Percentiles rank a stretch among this genome's conserved stretches.
These are phyloP conservation scores for Coelopa frigida DNA, from an alignment of 1,140 invertebrate species.

Conservation along the genomic window DNA sequence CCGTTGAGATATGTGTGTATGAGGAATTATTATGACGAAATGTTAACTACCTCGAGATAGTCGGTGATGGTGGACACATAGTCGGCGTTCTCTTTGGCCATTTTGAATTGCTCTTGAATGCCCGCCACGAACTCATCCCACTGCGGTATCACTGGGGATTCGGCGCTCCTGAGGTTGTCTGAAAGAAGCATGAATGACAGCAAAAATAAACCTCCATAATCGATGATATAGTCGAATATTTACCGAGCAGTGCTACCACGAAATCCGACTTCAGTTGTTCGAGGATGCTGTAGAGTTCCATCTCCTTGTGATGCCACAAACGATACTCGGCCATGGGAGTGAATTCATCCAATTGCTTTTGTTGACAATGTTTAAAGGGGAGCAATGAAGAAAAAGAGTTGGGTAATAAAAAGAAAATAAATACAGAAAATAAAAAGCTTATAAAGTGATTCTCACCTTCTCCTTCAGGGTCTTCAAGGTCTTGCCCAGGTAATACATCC, in stretches of 20 bases:
- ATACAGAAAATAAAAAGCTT: background rate
- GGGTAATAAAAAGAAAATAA: constrained; percentile 6
- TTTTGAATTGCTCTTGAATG: constrained; percentile 61
- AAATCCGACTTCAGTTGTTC: constrained; percentile 71
- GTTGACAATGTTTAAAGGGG: no score
- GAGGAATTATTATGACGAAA: background rate
- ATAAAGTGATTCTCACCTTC: constrained; percentile 47
- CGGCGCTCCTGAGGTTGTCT: constrained; percentile 44
- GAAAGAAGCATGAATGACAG: background rate
- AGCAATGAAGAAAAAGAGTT: background rate
- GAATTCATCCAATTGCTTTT: constrained; percentile 53
- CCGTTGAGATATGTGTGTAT: background rate
- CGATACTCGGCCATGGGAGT: constrained; percentile 75
- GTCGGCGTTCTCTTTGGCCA: constrained; percentile 77
- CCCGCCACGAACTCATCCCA: constrained; percentile 53
- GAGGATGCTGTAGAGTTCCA: constrained; percentile 63
- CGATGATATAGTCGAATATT: constrained; percentile 2
- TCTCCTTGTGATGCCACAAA: constrained; percentile 73
- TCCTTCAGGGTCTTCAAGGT: constrained; percentile 49
- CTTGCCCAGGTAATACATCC: constrained; percentile 57
- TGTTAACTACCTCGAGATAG: constrained; percentile 62
- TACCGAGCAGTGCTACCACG: constrained; percentile 53
- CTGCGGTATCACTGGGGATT: constrained; percentile 46
- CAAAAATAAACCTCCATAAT: background rate
- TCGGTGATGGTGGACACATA: constrained; percentile 73